Evolutionary conservation across 2,113 vertebrate genomes (phyloP).

Genomic region (Cercopithecus mona): DNA sequence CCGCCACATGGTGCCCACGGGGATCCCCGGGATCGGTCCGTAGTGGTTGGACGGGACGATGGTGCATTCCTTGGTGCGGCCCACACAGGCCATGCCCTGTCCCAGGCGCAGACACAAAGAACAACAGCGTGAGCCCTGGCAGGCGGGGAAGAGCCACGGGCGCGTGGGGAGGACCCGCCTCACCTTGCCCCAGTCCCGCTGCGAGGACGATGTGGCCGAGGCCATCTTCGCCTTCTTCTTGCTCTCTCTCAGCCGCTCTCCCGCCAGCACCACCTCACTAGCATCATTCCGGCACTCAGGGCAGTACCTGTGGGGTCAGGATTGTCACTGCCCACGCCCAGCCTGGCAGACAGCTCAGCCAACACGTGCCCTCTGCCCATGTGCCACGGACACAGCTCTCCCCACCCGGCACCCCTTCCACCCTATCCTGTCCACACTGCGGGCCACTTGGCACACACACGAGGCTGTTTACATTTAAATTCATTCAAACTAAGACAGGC

Average conservation of each 20-base stretch:
- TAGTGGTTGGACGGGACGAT: constrained; percentile 98
- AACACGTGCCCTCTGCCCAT: not conserved
- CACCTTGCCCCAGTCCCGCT: constrained; percentile 98
- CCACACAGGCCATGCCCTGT: constrained; percentile 98
- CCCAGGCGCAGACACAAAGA: not conserved
- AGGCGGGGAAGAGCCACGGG: fast-evolving
- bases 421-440: fast-evolving
- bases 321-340: too few relatives aligned
- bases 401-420: fast-evolving
- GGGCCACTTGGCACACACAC: fast-evolving
- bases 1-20: constrained; percentile 96
- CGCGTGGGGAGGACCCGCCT: not conserved
- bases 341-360: not conserved
- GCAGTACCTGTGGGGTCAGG: constrained; percentile 90
- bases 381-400: fast-evolving
- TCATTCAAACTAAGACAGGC: not conserved
- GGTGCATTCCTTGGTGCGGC: constrained; percentile 96
- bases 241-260: constrained; percentile 95
- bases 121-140: not conserved
- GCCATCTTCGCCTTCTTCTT: constrained; percentile 99
- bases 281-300: constrained; percentile 93
- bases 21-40: constrained; percentile 94
- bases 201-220: constrained; percentile 94
- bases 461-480: too few relatives aligned
- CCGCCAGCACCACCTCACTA: constrained; percentile 96